Evolutionary conservation across 2,113 vertebrate species (phyloP).

Genomic region (Myotis lucifugus): DNA sequence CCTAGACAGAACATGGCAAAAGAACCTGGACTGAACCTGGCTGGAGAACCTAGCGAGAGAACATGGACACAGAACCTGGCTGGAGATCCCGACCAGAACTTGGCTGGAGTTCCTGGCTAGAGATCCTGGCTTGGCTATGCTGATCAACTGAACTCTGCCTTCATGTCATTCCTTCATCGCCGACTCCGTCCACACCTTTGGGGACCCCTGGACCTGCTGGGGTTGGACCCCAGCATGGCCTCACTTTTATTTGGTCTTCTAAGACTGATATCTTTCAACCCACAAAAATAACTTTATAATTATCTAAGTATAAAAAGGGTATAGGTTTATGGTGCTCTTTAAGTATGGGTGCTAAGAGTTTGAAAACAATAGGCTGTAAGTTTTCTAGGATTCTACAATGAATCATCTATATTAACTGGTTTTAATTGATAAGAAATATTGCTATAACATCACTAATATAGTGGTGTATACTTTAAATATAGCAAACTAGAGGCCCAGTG

Average conservation of each 20-base stretch:
- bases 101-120: too few species aligned
- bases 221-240: too few species aligned
- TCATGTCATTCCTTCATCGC: too few species aligned
- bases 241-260: not conserved
- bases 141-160: too few species aligned
- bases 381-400: not conserved
- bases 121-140: too few species aligned
- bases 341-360: not conserved
- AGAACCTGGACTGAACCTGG: too few species aligned
- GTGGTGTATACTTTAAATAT: not conserved
- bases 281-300: not conserved
- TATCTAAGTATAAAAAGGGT: not conserved
- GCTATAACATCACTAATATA: not conserved
- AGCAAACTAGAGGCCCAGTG: not conserved
- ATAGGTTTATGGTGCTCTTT: not conserved
- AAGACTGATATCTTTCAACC: not conserved
- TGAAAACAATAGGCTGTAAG: not conserved
- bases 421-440: not conserved
- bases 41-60: too few species aligned
- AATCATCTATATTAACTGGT: not conserved
- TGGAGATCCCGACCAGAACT: too few species aligned
- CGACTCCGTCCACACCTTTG: too few species aligned
- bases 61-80: too few species aligned
- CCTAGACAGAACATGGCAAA: too few species aligned
- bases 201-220: too few species aligned